These are phyloP conservation scores for Distichodus sexfasciatus DNA, from an alignment of 2,797 vertebrate species.

Conservation along the genomic window DNA sequence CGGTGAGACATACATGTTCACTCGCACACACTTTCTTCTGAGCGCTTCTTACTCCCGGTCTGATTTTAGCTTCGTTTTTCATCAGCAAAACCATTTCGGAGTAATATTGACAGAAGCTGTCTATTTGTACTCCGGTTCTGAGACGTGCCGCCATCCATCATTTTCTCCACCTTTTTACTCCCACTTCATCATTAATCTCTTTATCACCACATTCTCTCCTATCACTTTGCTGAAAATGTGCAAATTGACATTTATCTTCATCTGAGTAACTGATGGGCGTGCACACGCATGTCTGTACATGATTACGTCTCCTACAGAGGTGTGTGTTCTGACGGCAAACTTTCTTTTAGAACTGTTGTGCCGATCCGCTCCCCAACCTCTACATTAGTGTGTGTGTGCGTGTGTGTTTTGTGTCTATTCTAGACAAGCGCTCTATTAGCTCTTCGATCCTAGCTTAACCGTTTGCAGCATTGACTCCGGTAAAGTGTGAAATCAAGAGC, in stretches of 20 bases:
- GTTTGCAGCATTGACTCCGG: constrained; percentile 15
- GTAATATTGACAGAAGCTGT: constrained; percentile 12
- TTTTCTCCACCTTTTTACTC: background rate
- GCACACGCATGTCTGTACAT: constrained; percentile 18
- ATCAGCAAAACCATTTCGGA: constrained; percentile 1
- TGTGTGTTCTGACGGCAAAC: constrained; percentile 76
- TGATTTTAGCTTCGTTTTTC: background rate
- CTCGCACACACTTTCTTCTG: background rate
- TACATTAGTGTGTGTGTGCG: constrained; percentile 53
- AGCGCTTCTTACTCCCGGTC: too few species aligned
- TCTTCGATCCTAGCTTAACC: constrained; percentile 15
- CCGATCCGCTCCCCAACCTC: constrained; percentile 12
- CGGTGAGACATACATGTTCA: background rate
- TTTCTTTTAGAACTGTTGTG: constrained; percentile 55
- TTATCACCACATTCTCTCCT: background rate
- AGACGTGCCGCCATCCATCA: background rate
- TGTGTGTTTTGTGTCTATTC: constrained; percentile 9
- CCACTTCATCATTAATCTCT: background rate
- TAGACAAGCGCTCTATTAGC: constrained; percentile 23
- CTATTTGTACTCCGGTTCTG: background rate
- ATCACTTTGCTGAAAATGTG: constrained; percentile 22
- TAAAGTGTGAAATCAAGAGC: constrained; percentile 4
- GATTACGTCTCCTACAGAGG: constrained; percentile 65
- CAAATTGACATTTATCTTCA: constrained; percentile 11
- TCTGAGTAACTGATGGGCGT: background rate